Evolutionary conservation across 2,113 vertebrate genomes (phyloP).

Genomic region (Sander vitreus): DNA sequence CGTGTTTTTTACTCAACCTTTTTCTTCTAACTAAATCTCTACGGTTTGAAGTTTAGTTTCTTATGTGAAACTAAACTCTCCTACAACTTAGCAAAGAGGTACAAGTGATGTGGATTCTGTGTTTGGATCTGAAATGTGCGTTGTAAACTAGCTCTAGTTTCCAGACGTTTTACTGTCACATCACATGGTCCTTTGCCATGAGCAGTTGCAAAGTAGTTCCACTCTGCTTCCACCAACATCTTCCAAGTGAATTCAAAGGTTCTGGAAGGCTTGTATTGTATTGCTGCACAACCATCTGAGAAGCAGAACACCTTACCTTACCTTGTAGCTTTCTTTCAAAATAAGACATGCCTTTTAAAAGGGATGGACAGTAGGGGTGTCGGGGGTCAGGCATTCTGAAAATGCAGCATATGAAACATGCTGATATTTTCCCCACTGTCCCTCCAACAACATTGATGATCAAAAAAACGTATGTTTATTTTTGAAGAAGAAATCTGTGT

Average conservation of each 20-base stretch:
- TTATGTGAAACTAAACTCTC: no score
- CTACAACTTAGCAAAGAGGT: no score
- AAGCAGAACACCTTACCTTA: neutral
- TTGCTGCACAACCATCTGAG: neutral
- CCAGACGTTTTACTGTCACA: neutral
- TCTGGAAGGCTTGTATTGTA: neutral
- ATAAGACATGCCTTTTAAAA: neutral
- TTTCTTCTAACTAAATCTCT: no score
- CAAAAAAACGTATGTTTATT: neutral
- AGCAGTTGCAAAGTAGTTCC: neutral
- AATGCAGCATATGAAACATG: neutral
- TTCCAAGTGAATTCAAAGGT: neutral
- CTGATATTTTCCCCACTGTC: neutral
- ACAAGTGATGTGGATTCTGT: no score
- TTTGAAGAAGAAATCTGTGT: neutral
- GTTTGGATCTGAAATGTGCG: neutral
- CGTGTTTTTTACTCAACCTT: no score
- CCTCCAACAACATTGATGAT: neutral
- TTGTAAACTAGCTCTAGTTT: neutral
- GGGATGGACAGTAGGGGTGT: neutral
- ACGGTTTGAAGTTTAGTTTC: no score
- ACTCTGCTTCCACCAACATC: neutral
- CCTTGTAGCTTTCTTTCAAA: neutral
- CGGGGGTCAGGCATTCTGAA: neutral
- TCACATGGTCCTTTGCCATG: neutral